Base-by-base conservation (phyloP, 2,113 vertebrate species). In the Pituophis catenifer region DNA sequence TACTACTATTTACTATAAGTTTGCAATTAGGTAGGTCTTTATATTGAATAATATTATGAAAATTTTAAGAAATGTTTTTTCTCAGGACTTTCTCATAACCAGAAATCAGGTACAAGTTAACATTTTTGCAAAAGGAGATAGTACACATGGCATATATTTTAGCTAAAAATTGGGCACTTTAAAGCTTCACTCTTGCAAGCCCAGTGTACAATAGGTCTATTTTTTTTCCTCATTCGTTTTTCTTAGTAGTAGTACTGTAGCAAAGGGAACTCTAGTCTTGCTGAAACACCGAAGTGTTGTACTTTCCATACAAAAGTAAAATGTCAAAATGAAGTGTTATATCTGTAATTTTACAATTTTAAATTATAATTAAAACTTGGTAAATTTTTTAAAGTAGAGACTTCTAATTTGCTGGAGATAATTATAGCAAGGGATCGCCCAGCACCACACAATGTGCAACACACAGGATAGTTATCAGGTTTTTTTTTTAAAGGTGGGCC, bases 391-490 rank as follows among this genome's bases (percentile, higher is more conserved):
- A 93, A 94, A 86, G 10, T 70, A 75, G 24, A 33, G 23, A 93
- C 93, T 96, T 96, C 94, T 90, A 93, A 62, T n/a, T 96, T 93
- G 88, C 38, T 93, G 13, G 93, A 93, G 89, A 88, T 94, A 5
- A 93, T 95, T 88, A 91, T 90, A 70, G 54, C 92, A 90, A 95
- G 10, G 85, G 92, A 90, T 95, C 81, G 33, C 91, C 90, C 33
- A 50, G 17, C 58, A 94, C 17, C 81, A 8, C 26, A 90, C 75
- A 24, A 62, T 93, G 92, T 89, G 87, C 89, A 94, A 89, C 94
- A 93, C 48, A 52, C 94, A 91, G 59, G 1, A 94, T 95, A 96
- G 95, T 93, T 94, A 93, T 96, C 94, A 95, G 94, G 97, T 94
- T 93, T 57, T 62, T 95, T 95, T 95, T 95, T 95, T 95, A 88